phyloP scores from a whole-genome alignment of 2,888 invertebrate genomes.

The Hecatera dysodea region DNA sequence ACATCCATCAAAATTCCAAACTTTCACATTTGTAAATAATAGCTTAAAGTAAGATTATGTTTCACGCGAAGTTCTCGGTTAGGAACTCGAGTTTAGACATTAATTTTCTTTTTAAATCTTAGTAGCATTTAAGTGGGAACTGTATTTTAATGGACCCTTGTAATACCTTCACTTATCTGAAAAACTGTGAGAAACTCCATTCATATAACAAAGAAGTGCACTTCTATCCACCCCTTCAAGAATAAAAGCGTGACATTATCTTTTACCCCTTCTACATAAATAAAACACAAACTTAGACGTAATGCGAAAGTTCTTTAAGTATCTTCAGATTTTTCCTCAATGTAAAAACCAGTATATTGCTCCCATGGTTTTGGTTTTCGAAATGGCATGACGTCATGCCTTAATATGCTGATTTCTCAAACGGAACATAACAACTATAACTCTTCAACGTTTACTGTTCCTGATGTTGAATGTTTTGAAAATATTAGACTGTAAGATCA shows the following conservation, averaged over 20 bases:
- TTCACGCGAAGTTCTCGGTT: too few relatives aligned
- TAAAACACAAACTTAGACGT: neutral
- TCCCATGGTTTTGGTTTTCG: constrained; percentile 1
- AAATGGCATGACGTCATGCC: constrained; percentile 5
- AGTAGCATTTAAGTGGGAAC: too few relatives aligned
- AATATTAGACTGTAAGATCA: constrained; percentile 4
- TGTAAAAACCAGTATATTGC: constrained; percentile 1
- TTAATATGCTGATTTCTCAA: constrained; percentile 9
- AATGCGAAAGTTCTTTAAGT: constrained; percentile 4
- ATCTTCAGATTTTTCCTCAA: constrained; percentile 8
- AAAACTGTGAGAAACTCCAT: too few relatives aligned
- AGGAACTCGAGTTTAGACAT: too few relatives aligned
- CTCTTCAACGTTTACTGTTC: neutral
- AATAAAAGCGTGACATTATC: neutral
- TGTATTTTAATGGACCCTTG: too few relatives aligned
- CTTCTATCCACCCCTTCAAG: neutral
- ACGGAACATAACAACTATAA: constrained; percentile 17
- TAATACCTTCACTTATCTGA: too few relatives aligned
- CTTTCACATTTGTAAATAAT: too few relatives aligned
- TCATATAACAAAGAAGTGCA: too few relatives aligned
- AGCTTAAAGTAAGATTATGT: too few relatives aligned
- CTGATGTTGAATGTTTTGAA: constrained; percentile 20
- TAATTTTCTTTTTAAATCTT: too few relatives aligned
- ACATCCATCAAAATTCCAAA: too few relatives aligned
- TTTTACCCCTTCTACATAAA: neutral